Evolutionary conservation across 2,888 invertebrate genomes (phyloP), one percentile per base, ranked within the genome.

Genomic region (Dryomyza anilis): DNA sequence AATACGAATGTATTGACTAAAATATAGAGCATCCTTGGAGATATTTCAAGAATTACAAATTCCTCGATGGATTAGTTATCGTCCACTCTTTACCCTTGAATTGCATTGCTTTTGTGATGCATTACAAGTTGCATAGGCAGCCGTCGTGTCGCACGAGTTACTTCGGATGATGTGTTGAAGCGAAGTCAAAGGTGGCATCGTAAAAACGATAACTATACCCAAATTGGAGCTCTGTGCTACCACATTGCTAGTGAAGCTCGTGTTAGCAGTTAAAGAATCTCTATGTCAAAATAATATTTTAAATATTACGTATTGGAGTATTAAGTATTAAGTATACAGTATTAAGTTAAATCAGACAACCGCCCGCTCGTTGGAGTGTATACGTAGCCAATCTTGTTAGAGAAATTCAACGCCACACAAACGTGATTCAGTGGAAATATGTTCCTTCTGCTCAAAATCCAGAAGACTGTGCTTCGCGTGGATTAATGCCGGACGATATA

Each of bases 51-150:
- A 39, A 7, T 5, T 64, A 21, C 55, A 33, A 57, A 64, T 66
- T 45, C 63, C 63, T 6, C 25, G 64, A 36, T 67, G 57, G 57
- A 12, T 61, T 46, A 25, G 30, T 50, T 59, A 12, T 14, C 7
- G 5, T 29, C 16, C 30, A 12, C 21, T n/a, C 2, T 5, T 14
- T 19, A 43, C 21, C 29, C 1, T 53, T 5, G 60, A 64, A 16
- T 36, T 61, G 7, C 66, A 67, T 55, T 29, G 60, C 16, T 67
- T 67, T 53, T 61, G 65, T 30, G 65, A 68, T 39, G 60, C 65
- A 23, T 63, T 63, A 16, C 65, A 63, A 55, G 39, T 23, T 19
- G 61, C 65, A 2, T 61, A 57, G 36, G 63, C 64, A 23, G 65
- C 62, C 5, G 63, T 50, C 14, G 59, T 63, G 23, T 67, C 29